These are phyloP conservation scores for Terrapene triunguis DNA, from an alignment of 2,113 vertebrate genomes.

Conservation along the genomic window DNA sequence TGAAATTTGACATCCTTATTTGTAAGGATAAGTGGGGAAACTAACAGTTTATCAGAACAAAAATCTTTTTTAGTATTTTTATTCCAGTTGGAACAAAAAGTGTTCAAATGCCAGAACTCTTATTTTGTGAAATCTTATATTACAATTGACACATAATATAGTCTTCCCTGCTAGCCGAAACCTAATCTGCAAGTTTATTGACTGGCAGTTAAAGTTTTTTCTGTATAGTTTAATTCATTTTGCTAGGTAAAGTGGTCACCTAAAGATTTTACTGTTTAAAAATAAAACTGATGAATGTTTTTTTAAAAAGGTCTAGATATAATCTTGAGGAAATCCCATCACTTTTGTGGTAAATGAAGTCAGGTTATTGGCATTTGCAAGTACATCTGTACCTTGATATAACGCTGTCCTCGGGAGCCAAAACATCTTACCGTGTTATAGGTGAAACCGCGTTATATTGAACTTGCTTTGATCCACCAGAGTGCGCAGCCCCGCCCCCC, in stretches of 20 bases:
- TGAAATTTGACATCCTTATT: not conserved
- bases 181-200: not conserved
- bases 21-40: not conserved
- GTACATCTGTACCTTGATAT: too few relatives aligned
- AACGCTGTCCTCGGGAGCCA: too few relatives aligned
- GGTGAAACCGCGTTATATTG: too few relatives aligned
- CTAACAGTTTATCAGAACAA: not conserved
- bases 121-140: not conserved
- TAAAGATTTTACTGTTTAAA: not conserved
- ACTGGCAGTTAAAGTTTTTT: not conserved
- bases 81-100: not conserved
- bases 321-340: rapidly evolving
- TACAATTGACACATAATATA: not conserved
- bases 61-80: not conserved
- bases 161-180: not conserved
- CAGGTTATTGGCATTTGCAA: not conserved
- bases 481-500: too few relatives aligned
- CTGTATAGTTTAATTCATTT: not conserved
- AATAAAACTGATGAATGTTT: not conserved
- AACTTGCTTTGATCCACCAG: too few relatives aligned
- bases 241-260: not conserved
- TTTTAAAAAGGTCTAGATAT: not conserved
- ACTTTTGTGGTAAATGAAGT: not conserved
- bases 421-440: too few relatives aligned
- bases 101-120: not conserved